These are phyloP conservation scores for Elephas maximus DNA, from an alignment of 2,113 vertebrate species.

Conservation along the genomic window DNA sequence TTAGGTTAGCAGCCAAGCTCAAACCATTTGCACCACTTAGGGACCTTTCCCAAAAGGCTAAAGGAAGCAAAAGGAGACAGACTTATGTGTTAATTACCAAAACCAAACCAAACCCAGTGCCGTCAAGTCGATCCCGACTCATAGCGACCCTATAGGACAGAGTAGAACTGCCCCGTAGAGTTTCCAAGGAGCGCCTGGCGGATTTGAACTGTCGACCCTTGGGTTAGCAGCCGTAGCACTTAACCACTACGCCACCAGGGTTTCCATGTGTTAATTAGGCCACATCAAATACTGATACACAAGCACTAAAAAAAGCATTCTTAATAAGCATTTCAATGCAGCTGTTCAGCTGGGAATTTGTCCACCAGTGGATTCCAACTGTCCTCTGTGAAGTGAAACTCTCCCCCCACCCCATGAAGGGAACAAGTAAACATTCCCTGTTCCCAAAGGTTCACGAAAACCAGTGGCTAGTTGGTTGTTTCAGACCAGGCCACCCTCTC, in stretches of 20 bases:
- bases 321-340: slow-evolving; percentile 35
- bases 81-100: neutral
- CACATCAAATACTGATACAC: neutral
- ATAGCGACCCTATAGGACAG: too few relatives aligned
- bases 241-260: too few relatives aligned
- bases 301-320: slow-evolving; percentile 34
- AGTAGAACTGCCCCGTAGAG: too few relatives aligned
- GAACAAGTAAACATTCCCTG: slow-evolving; percentile 37
- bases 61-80: slow-evolving; percentile 34
- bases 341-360: slow-evolving; percentile 15
- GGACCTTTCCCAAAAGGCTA: neutral
- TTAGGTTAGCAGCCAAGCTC: neutral
- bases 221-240: too few relatives aligned
- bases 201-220: too few relatives aligned
- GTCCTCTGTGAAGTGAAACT: neutral
- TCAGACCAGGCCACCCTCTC: neutral
- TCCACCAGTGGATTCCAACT: neutral
- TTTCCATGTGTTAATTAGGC: neutral
- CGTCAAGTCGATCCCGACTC: too few relatives aligned
- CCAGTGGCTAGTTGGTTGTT: neutral
- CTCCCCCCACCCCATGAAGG: neutral
- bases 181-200: too few relatives aligned
- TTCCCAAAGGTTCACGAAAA: slow-evolving; percentile 30
- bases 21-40: neutral
- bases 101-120: too few relatives aligned